Base-by-base conservation (phyloP, 2,797 vertebrate species). In the Todus mexicanus region DNA sequence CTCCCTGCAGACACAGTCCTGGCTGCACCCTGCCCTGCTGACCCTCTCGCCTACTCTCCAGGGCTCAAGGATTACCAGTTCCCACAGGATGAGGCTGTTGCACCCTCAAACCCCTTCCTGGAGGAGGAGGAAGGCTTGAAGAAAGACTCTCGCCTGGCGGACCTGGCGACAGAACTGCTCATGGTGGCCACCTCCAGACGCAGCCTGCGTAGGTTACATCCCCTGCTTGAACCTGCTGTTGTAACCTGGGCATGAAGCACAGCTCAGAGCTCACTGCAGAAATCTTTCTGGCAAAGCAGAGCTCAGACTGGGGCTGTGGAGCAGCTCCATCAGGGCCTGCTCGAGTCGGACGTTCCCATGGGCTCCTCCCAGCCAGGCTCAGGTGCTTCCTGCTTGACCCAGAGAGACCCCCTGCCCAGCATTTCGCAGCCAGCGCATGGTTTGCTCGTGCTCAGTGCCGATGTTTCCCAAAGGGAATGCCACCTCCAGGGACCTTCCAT, bases 91-190 rank as follows among this genome's bases (percentile, higher is more conserved):
- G 99, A 99, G 90, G 98, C 98, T 2, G 98, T 99, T 27, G 99
- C 98, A 2, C 99, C 99, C 31, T 99, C 99, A 10, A 99, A 99
- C 95, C 99, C 99, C 1, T 99, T 99, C 95, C 92, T 99, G 95
- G 99, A 99, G 89, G 99, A 99, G 81, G 99, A 99, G 53, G 99
- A 99, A 61, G 95, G 98, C 11, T 97, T 98, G 72, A 99, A 98
- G 96, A 98, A 99, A 88, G 99, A 99, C 47, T 98, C 98, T 9
- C 97, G 97, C 37, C 97, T 98, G 54, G 95, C 99, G 0, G 99
- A 99, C 94, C 96, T 98, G 91, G 99, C 99, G 0, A 97, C 99
- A 48, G 99, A 99, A 78, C 98, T 99, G 97, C 98, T 99, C 53
- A 99, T 99, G 98, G 98, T 98, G 92, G 98, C 98, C 80, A 99